Conservation (phyloP, 2,113 vertebrate genomes). For the Ascaphus truei region DNA sequence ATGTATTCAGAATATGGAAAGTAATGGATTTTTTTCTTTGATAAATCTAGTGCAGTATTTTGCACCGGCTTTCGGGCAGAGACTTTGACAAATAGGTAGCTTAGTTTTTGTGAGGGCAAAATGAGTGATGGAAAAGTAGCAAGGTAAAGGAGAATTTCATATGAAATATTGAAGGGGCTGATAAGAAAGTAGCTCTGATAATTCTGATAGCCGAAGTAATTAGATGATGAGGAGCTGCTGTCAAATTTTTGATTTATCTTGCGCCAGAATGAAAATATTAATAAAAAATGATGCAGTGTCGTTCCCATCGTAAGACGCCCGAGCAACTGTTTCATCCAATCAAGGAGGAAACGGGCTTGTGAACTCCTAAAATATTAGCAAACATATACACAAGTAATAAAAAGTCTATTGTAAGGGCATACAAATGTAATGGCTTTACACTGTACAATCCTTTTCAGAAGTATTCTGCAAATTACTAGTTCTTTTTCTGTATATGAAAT, state of each 20-base stretch:
- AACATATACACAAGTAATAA: too few relatives aligned
- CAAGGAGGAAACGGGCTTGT: too few relatives aligned
- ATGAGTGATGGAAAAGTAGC: background rate
- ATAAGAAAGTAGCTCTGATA: background rate
- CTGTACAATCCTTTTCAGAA: too few relatives aligned
- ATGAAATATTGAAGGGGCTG: slow-evolving; percentile 13
- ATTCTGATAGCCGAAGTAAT: slow-evolving; percentile 2
- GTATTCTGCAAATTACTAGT: too few relatives aligned
- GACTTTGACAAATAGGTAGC: background rate
- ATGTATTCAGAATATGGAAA: background rate
- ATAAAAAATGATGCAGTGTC: background rate
- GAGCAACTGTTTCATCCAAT: background rate
- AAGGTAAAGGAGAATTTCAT: background rate
- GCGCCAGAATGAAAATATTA: background rate
- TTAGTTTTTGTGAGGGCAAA: background rate
- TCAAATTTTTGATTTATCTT: slow-evolving; percentile 18
- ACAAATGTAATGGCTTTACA: too few relatives aligned
- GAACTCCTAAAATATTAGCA: too few relatives aligned
- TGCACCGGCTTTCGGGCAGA: background rate
- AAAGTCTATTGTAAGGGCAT: too few relatives aligned
- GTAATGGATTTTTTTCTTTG: background rate
- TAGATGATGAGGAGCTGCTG: background rate
- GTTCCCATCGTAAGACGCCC: background rate
- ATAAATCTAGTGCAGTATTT: background rate
- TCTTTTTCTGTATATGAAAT: too few relatives aligned